Evolutionary conservation across 2,888 invertebrate species (phyloP).

Genomic region (Phania funesta): DNA sequence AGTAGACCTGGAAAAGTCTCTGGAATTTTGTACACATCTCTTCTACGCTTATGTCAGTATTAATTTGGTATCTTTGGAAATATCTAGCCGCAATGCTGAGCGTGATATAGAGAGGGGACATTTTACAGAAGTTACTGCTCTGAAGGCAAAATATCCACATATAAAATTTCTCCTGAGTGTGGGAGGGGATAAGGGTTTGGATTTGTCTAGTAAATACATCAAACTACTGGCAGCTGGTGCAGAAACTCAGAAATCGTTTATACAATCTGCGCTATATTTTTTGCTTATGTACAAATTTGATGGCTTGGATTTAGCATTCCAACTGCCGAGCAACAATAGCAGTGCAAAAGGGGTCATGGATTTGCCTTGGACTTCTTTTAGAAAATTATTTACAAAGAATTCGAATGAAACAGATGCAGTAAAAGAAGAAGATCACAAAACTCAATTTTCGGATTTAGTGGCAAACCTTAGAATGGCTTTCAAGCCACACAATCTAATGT

Average conservation of each 20-base stretch:
- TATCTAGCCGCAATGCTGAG: constrained; percentile 86
- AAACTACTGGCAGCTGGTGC: constrained; percentile 85
- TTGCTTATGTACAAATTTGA: constrained; percentile 90
- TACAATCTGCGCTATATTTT: constrained; percentile 86
- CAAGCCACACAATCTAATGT: constrained; percentile 84
- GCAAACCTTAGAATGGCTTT: constrained; percentile 87
- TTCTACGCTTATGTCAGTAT: constrained; percentile 90
- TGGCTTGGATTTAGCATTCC: constrained; percentile 92
- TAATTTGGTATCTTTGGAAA: constrained; percentile 85
- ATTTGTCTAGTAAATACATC: constrained; percentile 86
- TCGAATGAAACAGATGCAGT: constrained; percentile 82
- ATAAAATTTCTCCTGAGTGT: constrained; percentile 87
- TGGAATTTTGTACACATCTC: constrained; percentile 90
- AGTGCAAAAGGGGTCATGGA: constrained; percentile 84
- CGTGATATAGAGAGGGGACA: constrained; percentile 86
- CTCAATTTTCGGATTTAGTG: constrained; percentile 88
- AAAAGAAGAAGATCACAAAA: constrained; percentile 87
- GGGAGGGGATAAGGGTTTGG: constrained; percentile 87
- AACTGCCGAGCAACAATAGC: constrained; percentile 86
- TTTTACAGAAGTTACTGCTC: constrained; percentile 85
- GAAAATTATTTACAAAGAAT: constrained; percentile 87
- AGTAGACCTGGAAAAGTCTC: constrained; percentile 86
- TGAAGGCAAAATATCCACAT: constrained; percentile 86
- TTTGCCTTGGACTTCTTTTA: constrained; percentile 87
- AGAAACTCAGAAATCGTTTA: constrained; percentile 85